Conservation (phyloP, 2,888 invertebrate species). For the Drosophila neonasuta region DNA sequence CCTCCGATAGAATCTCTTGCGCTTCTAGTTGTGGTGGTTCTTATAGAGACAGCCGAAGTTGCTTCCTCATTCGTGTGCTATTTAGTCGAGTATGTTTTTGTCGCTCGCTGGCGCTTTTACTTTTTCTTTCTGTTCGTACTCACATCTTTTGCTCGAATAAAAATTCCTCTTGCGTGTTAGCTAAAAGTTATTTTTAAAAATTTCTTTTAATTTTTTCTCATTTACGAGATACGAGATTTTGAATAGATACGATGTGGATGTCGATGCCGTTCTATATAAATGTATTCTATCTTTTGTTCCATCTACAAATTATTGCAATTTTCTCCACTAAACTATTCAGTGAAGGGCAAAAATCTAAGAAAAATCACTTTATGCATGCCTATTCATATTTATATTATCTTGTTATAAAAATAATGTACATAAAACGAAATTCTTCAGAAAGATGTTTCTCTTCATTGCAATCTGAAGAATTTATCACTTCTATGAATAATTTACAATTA, state of each 20-base stretch:
- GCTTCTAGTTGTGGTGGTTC: conserved; percentile 8
- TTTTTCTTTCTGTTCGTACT: conserved; percentile 53
- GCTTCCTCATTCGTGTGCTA: conserved; percentile 60
- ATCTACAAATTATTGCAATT: not conserved
- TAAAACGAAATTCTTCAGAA: no score
- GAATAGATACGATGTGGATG: conserved; percentile 57
- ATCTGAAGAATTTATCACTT: no score
- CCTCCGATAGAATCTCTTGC: conserved; percentile 9
- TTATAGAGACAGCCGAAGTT: conserved; percentile 39
- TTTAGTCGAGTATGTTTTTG: conserved; percentile 62
- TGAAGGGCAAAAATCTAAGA: not conserved
- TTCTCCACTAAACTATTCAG: not conserved
- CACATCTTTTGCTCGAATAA: conserved; percentile 70
- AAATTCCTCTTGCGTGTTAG: conserved; percentile 81
- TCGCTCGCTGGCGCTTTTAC: conserved; percentile 64
- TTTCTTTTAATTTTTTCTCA: conserved; percentile 68
- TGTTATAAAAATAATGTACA: no score
- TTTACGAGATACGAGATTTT: conserved; percentile 67
- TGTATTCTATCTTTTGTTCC: conserved; percentile 35
- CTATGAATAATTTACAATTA: no score
- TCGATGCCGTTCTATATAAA: conserved; percentile 41
- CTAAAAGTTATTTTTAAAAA: conserved; percentile 82
- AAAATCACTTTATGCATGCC: not conserved
- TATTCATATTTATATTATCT: no score
- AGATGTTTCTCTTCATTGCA: no score